phyloP scores from a whole-genome alignment of 1,140 invertebrate species.

The Acyrthosiphon pisum region DNA sequence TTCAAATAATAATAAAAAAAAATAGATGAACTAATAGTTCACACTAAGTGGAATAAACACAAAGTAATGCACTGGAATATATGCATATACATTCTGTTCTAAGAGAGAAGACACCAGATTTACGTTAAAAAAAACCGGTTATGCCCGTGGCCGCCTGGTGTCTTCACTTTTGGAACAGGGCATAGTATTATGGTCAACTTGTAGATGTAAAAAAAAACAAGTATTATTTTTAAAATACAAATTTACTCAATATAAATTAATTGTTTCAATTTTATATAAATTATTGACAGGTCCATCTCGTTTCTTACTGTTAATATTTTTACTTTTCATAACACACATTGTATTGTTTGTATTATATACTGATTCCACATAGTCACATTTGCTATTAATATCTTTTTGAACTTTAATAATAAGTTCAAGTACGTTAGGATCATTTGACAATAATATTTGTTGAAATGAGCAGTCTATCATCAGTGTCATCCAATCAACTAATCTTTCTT shows the following conservation, averaged over 20 bases:
- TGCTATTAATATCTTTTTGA: constrained; percentile 42
- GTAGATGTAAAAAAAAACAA: not conserved
- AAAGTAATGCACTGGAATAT: not conserved
- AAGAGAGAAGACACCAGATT: too few relatives aligned
- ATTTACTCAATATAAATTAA: constrained; percentile 52
- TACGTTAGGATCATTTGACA: constrained; percentile 51
- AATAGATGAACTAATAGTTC: not conserved
- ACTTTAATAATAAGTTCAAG: constrained; percentile 47
- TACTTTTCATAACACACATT: constrained; percentile 21
- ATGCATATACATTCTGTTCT: too few relatives aligned
- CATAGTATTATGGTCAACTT: too few relatives aligned
- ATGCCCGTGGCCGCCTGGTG: too few relatives aligned
- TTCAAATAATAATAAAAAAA: not conserved
- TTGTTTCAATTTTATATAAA: constrained; percentile 54
- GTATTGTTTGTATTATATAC: constrained; percentile 18
- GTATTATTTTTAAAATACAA: constrained; percentile 10
- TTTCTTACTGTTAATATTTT: constrained; percentile 27
- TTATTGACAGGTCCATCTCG: constrained; percentile 46
- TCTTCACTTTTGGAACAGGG: too few relatives aligned
- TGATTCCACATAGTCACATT: constrained; percentile 52
- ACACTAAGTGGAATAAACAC: too few relatives aligned
- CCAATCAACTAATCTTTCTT: constrained; percentile 53
- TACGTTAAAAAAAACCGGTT: too few relatives aligned
- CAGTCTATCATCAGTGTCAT: constrained; percentile 49
- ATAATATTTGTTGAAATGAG: constrained; percentile 47